Base-by-base conservation (phyloP, 2,888 invertebrate species). In the Pheosia tremula region DNA sequence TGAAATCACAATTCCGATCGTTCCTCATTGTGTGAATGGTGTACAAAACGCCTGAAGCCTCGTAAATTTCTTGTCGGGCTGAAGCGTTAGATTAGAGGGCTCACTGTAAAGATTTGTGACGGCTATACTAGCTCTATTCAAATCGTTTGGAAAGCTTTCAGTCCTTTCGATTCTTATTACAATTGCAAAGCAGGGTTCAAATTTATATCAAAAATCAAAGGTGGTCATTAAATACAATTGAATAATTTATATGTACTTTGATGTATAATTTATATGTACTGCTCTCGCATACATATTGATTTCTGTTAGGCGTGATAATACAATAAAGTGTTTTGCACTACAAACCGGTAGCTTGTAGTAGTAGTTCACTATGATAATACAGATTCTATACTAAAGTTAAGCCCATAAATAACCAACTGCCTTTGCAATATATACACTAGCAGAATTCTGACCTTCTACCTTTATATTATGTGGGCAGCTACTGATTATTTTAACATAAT, bases 41-140 rank as follows among this genome's bases (percentile, higher is more conserved):
- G 79, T 81, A 86, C 82, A 85, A 85, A 85, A 81, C 78, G 81
- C 75, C 69, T 64, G 68, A 79, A 79, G 75, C 75, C 79, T 82
- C 84, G 76, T 84, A 87, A 87, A 87, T 86, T 85, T 87, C 83
- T 83, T 82, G 82, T 83, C 81, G 81, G 82, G 79, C 75, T 79
- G 77, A 83, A 80, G 81, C 81, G 80, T 86, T 83, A 86, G 84
- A 90, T 89, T 88, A 87, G 83, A 85, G 80, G 79, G 81, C 79
- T 80, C 82, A 77, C 79, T 81, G 79, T 79, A 82, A 78, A 87
- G 89, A 89, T 89, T 90, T 89, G 90, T 88, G 84, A 85, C 71
- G 80, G 81, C 85, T 87, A 88, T 85, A 85, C 84, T 83, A 81
- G 81, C 77, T 84, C 85, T 81, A 87, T 86, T 80, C 79, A 73